Evolutionary conservation across 1,140 invertebrate species (phyloP), one percentile per base, ranked within the genome.

Genomic region (Aphelenchoides fujianensis): DNA sequence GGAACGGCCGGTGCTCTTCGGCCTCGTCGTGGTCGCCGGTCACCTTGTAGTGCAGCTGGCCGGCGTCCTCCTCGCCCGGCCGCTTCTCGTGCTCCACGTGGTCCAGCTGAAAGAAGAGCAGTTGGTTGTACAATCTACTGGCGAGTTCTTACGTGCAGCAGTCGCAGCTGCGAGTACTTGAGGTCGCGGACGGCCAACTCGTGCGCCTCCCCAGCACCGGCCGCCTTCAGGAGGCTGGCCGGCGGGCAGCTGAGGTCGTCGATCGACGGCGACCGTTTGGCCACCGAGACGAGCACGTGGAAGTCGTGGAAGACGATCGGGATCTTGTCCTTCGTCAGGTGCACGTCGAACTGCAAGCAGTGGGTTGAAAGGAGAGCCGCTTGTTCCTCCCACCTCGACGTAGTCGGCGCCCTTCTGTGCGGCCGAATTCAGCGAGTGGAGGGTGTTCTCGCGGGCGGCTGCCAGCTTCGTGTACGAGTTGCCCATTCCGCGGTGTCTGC

Each of bases 381-480:
- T n/a, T n/a, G n/a, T n/a, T n/a, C n/a, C n/a, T n/a, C 7, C 23
- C 19, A 69, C 31, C 66, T 80, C 78, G 7, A 80, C 78, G 70
- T 75, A 79, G 55, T 79, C 78, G 2, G 79, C 79, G n/a, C 82
- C 82, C 19, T 82, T 74, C 37, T 78, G 73, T 7, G 81, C 81
- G n/a, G 82, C 82, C 5, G 67, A 73, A 54, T 84, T 80, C 41
- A 83, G 66, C 1, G 82, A 83, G 67, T 84, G 77, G 53, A 83
- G 54, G 1, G 82, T 83, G 52, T 83, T 83, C 68, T 83, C 82
- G 35, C 82, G 75, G 23, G 79, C 80, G 23, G 72, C 75, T 2
- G 82, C 83, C 32, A 27, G 82, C 73, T 84, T 84, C 32, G 80
- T 84, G 62, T 84, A 84, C 0, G 81, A 83, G 52, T 84, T 80